Evolutionary conservation across 2,113 vertebrate species (phyloP).

Genomic region (Heptranchias perlo): DNA sequence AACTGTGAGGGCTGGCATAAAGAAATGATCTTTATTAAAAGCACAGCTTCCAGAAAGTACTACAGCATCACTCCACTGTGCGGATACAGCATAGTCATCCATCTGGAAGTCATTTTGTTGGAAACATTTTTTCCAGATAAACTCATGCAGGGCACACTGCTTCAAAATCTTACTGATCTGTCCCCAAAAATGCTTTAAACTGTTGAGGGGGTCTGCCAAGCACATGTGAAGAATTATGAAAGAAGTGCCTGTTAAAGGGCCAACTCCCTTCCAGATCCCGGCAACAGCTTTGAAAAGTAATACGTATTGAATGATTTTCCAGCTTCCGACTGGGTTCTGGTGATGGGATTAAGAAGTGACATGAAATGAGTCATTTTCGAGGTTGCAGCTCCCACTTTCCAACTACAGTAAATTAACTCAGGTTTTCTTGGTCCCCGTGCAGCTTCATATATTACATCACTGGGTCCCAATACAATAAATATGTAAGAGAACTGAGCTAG

Average conservation of each 20-base stretch:
- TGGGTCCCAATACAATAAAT: not conserved
- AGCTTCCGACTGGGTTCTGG: not conserved
- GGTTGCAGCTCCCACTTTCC: not conserved
- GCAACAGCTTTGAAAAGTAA: not conserved
- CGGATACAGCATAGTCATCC: not conserved
- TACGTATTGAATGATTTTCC: not conserved
- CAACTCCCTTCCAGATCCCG: not conserved
- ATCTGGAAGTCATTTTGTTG: conserved; percentile 8
- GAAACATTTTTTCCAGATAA: conserved; percentile 34
- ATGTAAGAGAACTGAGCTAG: not conserved
- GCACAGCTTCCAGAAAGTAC: not conserved
- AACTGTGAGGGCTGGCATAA: not conserved
- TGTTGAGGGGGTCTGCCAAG: not conserved
- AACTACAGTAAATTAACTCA: not conserved
- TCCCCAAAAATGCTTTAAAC: not conserved
- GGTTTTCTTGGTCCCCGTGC: not conserved
- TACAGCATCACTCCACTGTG: not conserved
- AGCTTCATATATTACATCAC: not conserved
- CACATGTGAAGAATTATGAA: conserved; percentile 30
- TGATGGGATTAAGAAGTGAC: not conserved
- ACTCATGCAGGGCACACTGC: not conserved
- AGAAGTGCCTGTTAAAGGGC: conserved; percentile 22
- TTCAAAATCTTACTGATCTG: conserved; percentile 16
- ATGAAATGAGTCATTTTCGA: not conserved
- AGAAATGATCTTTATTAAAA: not conserved